Percentiles rank a stretch among this genome's conserved stretches.
Conservation (phyloP, 2,797 vertebrate genomes). For the Hephaestus fuliginosus region DNA sequence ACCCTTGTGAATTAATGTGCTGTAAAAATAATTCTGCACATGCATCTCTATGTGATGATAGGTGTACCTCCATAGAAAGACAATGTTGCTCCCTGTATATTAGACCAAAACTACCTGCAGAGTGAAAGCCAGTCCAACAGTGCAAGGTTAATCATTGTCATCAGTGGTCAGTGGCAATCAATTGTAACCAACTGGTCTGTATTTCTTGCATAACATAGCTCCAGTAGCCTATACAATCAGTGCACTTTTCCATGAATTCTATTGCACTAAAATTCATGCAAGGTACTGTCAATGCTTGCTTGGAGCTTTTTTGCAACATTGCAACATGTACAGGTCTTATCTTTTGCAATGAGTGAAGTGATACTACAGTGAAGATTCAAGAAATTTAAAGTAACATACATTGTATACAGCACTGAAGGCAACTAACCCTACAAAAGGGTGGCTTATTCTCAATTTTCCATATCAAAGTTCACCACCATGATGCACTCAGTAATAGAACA, state of each 20-base stretch:
- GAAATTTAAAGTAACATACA: neutral
- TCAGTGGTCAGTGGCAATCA: conserved; percentile 15
- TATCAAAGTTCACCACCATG: neutral
- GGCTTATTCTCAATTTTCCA: neutral
- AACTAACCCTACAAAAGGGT: neutral
- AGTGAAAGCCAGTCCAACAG: neutral
- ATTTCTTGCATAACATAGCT: conserved; percentile 38
- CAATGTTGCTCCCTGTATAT: neutral
- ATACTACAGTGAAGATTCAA: neutral
- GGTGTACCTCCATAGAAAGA: neutral
- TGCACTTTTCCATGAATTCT: conserved; percentile 40
- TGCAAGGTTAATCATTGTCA: conserved; percentile 63
- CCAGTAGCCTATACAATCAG: conserved; percentile 30
- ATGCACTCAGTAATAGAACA: too few relatives aligned
- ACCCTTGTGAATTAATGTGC: neutral
- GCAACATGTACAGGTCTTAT: conserved; percentile 20
- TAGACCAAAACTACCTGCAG: neutral
- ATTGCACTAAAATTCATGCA: neutral
- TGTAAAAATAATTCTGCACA: neutral
- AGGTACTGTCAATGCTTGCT: conserved; percentile 2
- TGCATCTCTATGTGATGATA: neutral
- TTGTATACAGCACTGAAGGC: neutral
- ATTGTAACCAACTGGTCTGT: neutral
- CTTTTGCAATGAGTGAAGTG: conserved; percentile 32
- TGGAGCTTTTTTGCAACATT: neutral